Evolutionary conservation across 2,797 vertebrate genomes (phyloP), one percentile per base, ranked within the genome.

Genomic region (Acanthis flammea): DNA sequence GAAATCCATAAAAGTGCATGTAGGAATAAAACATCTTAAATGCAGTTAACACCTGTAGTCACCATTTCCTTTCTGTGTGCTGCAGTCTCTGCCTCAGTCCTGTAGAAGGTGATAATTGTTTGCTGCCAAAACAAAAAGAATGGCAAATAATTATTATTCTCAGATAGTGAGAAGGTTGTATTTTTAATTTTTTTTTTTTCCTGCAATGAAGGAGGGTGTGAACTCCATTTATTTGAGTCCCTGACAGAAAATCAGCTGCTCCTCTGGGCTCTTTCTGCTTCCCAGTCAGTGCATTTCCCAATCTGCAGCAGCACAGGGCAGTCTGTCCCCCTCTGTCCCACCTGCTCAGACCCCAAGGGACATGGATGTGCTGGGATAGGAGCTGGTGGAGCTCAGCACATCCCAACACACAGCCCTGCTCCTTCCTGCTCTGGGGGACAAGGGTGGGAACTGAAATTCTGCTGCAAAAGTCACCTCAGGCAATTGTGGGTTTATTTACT

Each of bases 291-390:
- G 86, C 51, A 35, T 88, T 84, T 90, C 57, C 88, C 77, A 70
- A 37, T 81, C 53, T 77, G 92, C 92, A 83, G 88, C 50, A 51
- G 66, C 90, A 23, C 75, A 5, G 82, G 28, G 12, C 30, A 45
- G 28, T 27, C 90, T 81, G 91, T 84, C 84, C 33, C 89, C 68
- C 84, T 60, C 93, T 96, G 96, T 90, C 96, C 96, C 92, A 63
- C 53, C 71, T 78, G 70, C 84, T 95, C 84, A 91, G 21, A 9
- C 2, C 61, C 42, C 12, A 31, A 68, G 66, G 83, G 91, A 96
- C 51, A 22, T 53, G 47, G 14, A 86, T 81, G 30, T 10, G 17
- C 61, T 50, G 9, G 72, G 95, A 88, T 94, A 94, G 17, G 41
- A 41, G 62, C 91, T 96, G 91, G 75, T 92, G 94, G 39, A 88